Percentiles rank a stretch among this genome's conserved stretches.
These are phyloP conservation scores for Pristis pectinata DNA, from an alignment of 2,797 vertebrate species.

Conservation along the genomic window DNA sequence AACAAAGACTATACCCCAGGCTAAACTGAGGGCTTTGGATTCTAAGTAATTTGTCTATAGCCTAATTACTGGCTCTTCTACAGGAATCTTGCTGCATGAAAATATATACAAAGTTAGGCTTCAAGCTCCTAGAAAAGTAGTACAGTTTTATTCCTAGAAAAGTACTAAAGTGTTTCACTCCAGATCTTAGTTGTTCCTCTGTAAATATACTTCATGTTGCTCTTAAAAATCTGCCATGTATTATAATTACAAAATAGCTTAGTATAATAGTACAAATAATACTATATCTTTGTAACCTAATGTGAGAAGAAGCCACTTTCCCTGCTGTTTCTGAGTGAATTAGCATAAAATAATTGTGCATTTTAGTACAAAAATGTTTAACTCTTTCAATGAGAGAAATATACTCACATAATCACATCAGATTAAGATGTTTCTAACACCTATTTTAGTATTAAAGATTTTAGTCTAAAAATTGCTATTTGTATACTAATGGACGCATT, in stretches of 20 bases:
- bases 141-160: background rate
- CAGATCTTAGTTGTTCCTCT: background rate
- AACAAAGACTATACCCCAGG: background rate
- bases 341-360: constrained; percentile 22
- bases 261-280: background rate
- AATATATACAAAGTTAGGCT: background rate
- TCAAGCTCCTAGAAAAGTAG: background rate
- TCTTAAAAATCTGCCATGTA: background rate
- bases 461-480: constrained; percentile 25
- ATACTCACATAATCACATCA: constrained; percentile 29
- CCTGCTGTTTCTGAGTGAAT: constrained; percentile 22
- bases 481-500: constrained; percentile 24
- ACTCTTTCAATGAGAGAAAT: constrained; percentile 34
- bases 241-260: background rate
- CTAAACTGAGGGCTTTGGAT: background rate
- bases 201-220: constrained; percentile 24
- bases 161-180: background rate
- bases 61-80: background rate
- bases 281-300: background rate
- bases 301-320: constrained; percentile 14
- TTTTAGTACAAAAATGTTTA: constrained; percentile 29
- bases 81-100: constrained; percentile 20
- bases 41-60: background rate
- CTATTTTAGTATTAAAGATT: constrained; percentile 32
- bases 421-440: constrained; percentile 25